Evolutionary conservation across 2,888 invertebrate species (phyloP), one percentile per base, ranked within the genome.

Genomic region (Cremastinae sp.): DNA sequence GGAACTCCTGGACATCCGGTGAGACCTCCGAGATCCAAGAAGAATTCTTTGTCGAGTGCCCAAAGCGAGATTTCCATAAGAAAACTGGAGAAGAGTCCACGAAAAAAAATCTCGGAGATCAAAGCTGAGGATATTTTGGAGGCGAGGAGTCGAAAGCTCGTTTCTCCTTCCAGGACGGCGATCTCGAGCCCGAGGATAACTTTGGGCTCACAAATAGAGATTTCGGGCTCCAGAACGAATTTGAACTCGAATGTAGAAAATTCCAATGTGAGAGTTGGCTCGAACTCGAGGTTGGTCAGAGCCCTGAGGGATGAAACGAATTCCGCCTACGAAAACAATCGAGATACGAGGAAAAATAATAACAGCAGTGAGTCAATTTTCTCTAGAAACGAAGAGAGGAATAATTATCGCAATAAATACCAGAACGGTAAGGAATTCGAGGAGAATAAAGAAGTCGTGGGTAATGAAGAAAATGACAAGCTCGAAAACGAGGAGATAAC

Each of bases 11-110:
- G 83, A 8, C 89, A 92, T 14, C 94, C 96, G 0, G 90, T 94
- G 0, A 91, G 96, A 82, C 96, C 96, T 0, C 95, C 95, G 0
- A 92, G 96, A 68, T 94, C 94, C 82, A 96, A 96, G 87, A 93
- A 94, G 75, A 93, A 92, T 75, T 93, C 94, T 1, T 87, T 90
- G 1, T 94, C 82, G 59, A 85, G 84, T 74, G 79, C 82, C 7
- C 80, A 81, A 10, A 87, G 78, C 37, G 86, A 84, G 2, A 83
- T 82, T 69, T 77, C 82, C n/a, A 72, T 74, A 80, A 83, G 90
- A 84, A 75, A 72, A 14, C 62, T 66, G 0, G 82, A 80, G 2
- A 82, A 82, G 66, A 45, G 58, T 1, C 74, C 81, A 12, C n/a
- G 2, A 1, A 74, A 87, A 56, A 86, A 86, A 49, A 82, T 80